These are phyloP conservation scores for Littorina saxatilis DNA, from an alignment of 1,140 invertebrate species.

Conservation along the genomic window DNA sequence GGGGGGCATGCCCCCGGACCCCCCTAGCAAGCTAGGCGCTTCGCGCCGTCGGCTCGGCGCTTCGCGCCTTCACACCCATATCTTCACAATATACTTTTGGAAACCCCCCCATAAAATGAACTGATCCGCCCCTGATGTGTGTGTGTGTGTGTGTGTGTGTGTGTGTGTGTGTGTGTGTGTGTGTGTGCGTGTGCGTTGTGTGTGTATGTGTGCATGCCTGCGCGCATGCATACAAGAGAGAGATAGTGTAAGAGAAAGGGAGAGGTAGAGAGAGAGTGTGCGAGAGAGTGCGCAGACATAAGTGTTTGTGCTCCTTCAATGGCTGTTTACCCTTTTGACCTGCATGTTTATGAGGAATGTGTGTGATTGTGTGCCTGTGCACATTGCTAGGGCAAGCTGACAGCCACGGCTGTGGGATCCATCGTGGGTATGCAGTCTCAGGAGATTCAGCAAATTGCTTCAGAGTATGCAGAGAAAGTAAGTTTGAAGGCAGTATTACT, in stretches of 20 bases:
- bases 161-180: background rate
- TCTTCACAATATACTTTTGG: too few relatives aligned
- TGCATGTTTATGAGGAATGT: constrained; percentile 16
- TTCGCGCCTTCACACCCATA: too few relatives aligned
- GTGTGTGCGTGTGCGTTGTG: background rate
- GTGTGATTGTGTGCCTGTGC: constrained; percentile 20
- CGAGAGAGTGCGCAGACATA: background rate
- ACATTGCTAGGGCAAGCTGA: constrained; percentile 69
- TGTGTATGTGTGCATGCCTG: too few relatives aligned
- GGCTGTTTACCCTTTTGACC: background rate
- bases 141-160: constrained; percentile 21
- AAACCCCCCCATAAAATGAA: too few relatives aligned
- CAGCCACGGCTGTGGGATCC: constrained; percentile 75
- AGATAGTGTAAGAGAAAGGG: too few relatives aligned
- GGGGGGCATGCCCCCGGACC: too few relatives aligned
- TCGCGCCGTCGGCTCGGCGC: too few relatives aligned
- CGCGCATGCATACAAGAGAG: too few relatives aligned
- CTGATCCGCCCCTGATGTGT: too few relatives aligned
- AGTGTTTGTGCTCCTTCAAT: background rate
- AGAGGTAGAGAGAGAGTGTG: too few relatives aligned
- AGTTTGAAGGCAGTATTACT: too few relatives aligned
- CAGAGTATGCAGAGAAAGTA: constrained; percentile 75
- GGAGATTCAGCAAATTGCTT: constrained; percentile 75
- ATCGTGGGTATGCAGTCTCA: constrained; percentile 76
- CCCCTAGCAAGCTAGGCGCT: too few relatives aligned